These are phyloP conservation scores for Oreortyx pictus DNA, from an alignment of 2,797 vertebrate species.

Conservation along the genomic window DNA sequence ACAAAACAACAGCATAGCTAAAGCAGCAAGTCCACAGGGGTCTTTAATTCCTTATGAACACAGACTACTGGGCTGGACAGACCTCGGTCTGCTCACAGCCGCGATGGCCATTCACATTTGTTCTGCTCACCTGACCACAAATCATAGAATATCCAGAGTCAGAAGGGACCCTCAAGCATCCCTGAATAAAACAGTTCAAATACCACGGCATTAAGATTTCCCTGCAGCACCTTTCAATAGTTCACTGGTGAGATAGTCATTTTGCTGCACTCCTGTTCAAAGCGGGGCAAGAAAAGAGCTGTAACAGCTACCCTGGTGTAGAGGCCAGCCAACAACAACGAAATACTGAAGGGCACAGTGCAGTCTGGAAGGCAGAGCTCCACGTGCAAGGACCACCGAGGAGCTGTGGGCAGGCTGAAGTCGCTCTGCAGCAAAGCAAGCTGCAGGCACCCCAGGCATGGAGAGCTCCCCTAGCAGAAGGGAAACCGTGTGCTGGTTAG, in stretches of 20 bases:
- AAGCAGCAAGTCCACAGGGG: neutral
- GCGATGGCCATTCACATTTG: neutral
- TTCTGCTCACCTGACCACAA: neutral
- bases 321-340: neutral
- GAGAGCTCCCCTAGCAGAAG: neutral
- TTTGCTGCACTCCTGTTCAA: neutral
- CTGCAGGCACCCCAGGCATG: neutral
- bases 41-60: neutral
- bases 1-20: neutral
- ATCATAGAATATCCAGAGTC: too few relatives aligned
- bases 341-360: neutral
- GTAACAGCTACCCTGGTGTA: neutral
- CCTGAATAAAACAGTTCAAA: neutral
- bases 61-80: neutral
- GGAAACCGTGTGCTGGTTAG: neutral
- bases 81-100: neutral
- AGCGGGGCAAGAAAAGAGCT: neutral
- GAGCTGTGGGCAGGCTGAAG: neutral
- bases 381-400: neutral
- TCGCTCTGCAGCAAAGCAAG: neutral
- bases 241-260: neutral
- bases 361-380: neutral
- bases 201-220: accelerated
- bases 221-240: neutral
- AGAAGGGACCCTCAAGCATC: too few relatives aligned